Percentiles rank a stretch among this genome's conserved stretches.
These are phyloP conservation scores for Mayetiola destructor DNA, from an alignment of 2,888 invertebrate species.

Conservation along the genomic window DNA sequence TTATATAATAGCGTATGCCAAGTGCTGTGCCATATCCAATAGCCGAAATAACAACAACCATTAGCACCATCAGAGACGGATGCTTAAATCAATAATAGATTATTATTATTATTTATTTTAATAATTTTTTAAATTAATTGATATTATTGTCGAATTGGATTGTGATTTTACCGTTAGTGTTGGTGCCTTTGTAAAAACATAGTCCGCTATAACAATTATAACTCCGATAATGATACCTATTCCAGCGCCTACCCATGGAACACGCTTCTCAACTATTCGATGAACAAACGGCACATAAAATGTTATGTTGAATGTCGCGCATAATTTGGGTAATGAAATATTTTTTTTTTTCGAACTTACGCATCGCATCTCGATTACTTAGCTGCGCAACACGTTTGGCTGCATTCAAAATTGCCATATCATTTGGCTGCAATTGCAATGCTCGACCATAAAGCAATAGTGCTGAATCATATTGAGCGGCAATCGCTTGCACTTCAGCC, in stretches of 20 bases:
- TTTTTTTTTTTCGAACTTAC: constrained; percentile 29
- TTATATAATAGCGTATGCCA: constrained; percentile 39
- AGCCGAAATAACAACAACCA: constrained; percentile 51
- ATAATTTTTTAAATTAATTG: no score
- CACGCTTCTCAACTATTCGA: constrained; percentile 48
- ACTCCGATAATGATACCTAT: constrained; percentile 51
- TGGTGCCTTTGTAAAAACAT: constrained; percentile 47
- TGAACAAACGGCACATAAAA: background rate
- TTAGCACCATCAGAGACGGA: constrained; percentile 54
- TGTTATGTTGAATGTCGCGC: background rate
- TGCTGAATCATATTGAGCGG: constrained; percentile 51
- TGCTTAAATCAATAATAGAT: constrained; percentile 43
- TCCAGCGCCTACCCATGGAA: constrained; percentile 61
- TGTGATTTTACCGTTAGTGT: constrained; percentile 27
- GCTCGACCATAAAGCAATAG: constrained; percentile 53
- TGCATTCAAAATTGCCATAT: constrained; percentile 46
- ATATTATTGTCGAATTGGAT: no score
- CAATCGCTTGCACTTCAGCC: constrained; percentile 55
- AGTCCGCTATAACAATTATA: constrained; percentile 52
- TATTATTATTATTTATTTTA: no score
- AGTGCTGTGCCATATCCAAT: constrained; percentile 53
- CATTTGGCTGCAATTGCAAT: constrained; percentile 49
- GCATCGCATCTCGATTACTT: constrained; percentile 45
- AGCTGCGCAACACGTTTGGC: constrained; percentile 44
- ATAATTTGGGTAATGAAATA: background rate